Conservation (phyloP, 2,888 invertebrate genomes). For the Dicyrtomina minuta region DNA sequence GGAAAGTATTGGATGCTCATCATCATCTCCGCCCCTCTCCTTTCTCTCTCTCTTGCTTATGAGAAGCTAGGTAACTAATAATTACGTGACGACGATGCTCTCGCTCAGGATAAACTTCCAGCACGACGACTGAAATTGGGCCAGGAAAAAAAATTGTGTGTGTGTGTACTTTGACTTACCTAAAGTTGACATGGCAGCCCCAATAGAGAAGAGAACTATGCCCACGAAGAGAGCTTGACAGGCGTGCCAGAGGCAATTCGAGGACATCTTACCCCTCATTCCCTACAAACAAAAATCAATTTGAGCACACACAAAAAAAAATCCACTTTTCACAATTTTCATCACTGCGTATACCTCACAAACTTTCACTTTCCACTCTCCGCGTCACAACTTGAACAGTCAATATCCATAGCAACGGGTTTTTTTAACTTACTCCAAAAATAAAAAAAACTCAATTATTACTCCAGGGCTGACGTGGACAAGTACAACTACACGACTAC, state of each 20-base stretch:
- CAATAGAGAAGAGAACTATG: slow-evolving; percentile 79
- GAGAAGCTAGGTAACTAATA: no score
- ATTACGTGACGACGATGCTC: no score
- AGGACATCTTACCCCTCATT: slow-evolving; percentile 82
- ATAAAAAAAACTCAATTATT: no score
- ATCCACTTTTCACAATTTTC: neutral
- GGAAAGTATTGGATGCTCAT: no score
- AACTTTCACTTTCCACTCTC: neutral
- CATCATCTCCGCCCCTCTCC: no score
- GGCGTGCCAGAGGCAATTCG: slow-evolving; percentile 89
- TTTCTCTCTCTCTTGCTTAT: no score
- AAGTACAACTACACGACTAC: no score
- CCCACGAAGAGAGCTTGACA: slow-evolving; percentile 88
- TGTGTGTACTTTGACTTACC: slow-evolving; percentile 63
- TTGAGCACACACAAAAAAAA: neutral
- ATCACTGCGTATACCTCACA: neutral
- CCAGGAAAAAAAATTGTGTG: no score
- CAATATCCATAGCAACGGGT: neutral
- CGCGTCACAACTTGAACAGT: no score
- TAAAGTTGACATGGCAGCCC: slow-evolving; percentile 89
- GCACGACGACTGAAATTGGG: no score
- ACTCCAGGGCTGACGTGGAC: no score
- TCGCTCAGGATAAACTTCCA: no score
- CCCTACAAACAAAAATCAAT: slow-evolving; percentile 62
- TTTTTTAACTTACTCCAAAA: neutral